Evolutionary conservation across 1,140 invertebrate species (phyloP).

Genomic region (Plutomurus gul): DNA sequence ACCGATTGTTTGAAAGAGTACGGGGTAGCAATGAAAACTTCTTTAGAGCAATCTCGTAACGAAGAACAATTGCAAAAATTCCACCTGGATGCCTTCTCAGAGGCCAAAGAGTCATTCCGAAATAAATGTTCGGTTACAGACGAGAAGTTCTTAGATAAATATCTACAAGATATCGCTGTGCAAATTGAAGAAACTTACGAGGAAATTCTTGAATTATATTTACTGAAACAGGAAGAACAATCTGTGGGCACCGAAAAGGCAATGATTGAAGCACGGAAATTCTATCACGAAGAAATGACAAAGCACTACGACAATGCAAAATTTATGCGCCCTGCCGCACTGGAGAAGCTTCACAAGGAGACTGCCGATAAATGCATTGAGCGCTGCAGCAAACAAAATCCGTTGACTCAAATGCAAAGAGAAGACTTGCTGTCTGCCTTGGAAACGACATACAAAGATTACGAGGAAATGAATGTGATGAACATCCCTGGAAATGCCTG

Average conservation of each 20-base stretch:
- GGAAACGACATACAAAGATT: background rate
- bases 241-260: background rate
- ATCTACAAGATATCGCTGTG: background rate
- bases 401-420: background rate
- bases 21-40: background rate
- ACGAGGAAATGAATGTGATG: background rate
- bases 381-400: background rate
- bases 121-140: background rate
- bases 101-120: background rate
- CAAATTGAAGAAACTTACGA: background rate
- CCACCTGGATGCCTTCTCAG: background rate
- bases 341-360: background rate
- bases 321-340: background rate
- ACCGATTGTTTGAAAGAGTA: background rate
- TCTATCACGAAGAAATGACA: background rate
- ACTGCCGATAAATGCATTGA: background rate
- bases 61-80: background rate
- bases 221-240: background rate
- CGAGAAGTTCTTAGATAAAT: background rate
- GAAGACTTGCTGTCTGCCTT: background rate
- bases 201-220: background rate
- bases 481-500: slow-evolving; percentile 56
- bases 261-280: background rate
- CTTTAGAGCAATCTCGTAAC: background rate
- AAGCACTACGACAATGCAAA: background rate